A percentile compares a stretch with the other conserved stretches of the same genome.
Conservation (phyloP, 2,113 vertebrate genomes). For the Menura novaehollandiae region DNA sequence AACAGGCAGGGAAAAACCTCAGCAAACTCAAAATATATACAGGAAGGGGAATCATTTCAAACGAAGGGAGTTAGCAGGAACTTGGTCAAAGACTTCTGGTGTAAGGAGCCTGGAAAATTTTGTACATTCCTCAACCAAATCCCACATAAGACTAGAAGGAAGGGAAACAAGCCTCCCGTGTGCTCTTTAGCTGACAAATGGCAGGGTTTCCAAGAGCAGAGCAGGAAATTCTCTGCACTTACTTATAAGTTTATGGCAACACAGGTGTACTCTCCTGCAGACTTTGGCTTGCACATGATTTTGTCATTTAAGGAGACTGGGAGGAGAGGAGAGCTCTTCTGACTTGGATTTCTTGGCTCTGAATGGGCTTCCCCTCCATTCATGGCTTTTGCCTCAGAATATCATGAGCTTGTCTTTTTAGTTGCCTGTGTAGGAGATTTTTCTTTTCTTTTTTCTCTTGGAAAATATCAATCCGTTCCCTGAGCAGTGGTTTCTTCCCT, state of each 20-base stretch:
- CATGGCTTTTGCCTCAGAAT: background rate
- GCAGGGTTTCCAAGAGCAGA: background rate
- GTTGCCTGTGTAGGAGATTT: background rate
- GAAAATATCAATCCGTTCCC: background rate
- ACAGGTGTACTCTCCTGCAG: background rate
- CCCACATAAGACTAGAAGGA: background rate
- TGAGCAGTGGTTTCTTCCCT: background rate
- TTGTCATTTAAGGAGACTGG: background rate
- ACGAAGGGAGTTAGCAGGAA: background rate
- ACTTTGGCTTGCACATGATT: background rate
- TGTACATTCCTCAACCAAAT: background rate
- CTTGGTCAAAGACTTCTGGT: background rate
- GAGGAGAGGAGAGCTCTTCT: background rate
- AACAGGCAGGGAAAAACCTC: background rate
- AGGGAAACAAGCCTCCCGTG: background rate
- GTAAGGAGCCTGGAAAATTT: background rate
- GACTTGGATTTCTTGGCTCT: background rate
- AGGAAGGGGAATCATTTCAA: background rate
- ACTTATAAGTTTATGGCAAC: background rate
- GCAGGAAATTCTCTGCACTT: background rate
- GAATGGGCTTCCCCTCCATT: background rate
- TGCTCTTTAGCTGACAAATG: background rate
- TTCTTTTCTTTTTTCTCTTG: background rate
- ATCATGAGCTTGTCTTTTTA: background rate
- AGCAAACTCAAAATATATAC: background rate